A percentile compares a stretch with the other conserved stretches of the same genome.
Conservation (phyloP, 64 coral and sea anemone genomes). For the Montipora foliosa region DNA sequence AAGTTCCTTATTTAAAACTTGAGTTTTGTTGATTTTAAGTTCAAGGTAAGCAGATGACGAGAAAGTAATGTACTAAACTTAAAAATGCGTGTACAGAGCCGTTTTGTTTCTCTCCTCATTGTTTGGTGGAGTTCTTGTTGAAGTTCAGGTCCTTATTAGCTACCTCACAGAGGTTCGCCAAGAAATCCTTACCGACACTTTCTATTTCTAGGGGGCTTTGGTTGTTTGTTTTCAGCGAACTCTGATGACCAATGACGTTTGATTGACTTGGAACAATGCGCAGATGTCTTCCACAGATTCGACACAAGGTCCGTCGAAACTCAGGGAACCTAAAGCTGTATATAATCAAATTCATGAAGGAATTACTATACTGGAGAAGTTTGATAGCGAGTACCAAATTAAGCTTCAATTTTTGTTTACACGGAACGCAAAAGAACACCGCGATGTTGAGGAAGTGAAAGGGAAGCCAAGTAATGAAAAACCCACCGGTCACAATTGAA, state of each 20-base stretch:
- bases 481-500: constrained; percentile 72
- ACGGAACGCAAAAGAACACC: constrained; percentile 68
- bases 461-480: constrained; percentile 89
- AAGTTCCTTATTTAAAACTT: too few relatives aligned
- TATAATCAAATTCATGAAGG: constrained; percentile 76
- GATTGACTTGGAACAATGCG: constrained; percentile 5
- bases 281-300: neutral
- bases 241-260: neutral
- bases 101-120: too few relatives aligned
- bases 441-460: constrained; percentile 86
- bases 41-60: too few relatives aligned
- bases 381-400: constrained; percentile 66
- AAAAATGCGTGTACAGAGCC: too few relatives aligned
- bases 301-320: constrained; percentile 71
- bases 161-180: neutral
- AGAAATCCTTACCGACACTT: neutral
- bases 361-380: constrained; percentile 84
- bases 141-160: too few relatives aligned
- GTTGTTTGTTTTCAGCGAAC: constrained; percentile 20
- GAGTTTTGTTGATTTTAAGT: too few relatives aligned
- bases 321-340: constrained; percentile 88
- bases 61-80: too few relatives aligned
- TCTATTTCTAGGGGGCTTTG: neutral
- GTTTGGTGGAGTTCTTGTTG: too few relatives aligned
- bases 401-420: neutral